These are phyloP conservation scores for Macrocentrus cingulum DNA, from an alignment of 1,140 invertebrate species.

Conservation along the genomic window DNA sequence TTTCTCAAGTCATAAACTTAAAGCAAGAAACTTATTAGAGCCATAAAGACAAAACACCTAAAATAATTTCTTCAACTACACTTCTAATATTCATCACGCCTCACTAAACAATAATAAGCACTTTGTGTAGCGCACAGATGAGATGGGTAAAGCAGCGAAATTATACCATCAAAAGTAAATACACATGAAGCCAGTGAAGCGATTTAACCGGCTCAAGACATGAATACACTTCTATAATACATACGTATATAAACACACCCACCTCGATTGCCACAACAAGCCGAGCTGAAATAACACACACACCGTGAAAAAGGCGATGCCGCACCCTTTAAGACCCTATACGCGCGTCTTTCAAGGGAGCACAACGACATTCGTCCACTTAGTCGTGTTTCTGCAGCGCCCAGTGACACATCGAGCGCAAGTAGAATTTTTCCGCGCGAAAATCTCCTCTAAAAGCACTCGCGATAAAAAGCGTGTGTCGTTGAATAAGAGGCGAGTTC, in stretches of 20 bases:
- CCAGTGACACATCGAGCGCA: too few relatives aligned
- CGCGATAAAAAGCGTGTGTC: too few relatives aligned
- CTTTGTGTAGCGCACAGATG: not conserved
- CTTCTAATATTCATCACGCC: not conserved
- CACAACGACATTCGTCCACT: conserved; percentile 20
- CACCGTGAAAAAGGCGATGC: not conserved
- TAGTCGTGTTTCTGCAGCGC: conserved; percentile 14
- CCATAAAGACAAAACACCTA: too few relatives aligned
- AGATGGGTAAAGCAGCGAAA: not conserved
- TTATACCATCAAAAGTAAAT: conserved; percentile 3
- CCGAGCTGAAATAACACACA: not conserved
- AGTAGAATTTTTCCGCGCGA: too few relatives aligned
- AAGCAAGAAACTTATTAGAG: too few relatives aligned
- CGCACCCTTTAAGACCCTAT: conserved; percentile 26
- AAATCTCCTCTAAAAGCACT: too few relatives aligned
- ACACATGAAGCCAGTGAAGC: conserved; percentile 6
- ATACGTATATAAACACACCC: conserved; percentile 19
- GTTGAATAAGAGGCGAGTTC: too few relatives aligned
- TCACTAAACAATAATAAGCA: not conserved
- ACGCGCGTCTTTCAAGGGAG: conserved; percentile 9
- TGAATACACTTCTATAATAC: too few relatives aligned
- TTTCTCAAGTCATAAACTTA: too few relatives aligned
- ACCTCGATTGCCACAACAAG: conserved; percentile 8
- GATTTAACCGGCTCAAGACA: conserved; percentile 4
- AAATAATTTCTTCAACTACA: not conserved